Conservation (phyloP, 2,797 vertebrate species). For the Halcyon smyrnensis region DNA sequence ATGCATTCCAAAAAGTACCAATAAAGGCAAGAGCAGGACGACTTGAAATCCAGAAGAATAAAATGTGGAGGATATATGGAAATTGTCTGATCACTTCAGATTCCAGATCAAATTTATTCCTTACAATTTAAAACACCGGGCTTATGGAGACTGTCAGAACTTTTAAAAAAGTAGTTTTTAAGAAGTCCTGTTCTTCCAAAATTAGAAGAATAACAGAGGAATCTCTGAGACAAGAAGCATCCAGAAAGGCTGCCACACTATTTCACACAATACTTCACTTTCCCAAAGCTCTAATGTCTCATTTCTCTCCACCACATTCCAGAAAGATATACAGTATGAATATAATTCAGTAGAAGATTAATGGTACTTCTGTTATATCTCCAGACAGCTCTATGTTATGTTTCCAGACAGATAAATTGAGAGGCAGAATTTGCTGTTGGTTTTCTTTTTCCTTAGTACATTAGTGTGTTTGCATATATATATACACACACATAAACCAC, state of each 20-base stretch:
- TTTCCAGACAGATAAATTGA: background rate
- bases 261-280: background rate
- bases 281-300: background rate
- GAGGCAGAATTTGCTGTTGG: background rate
- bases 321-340: background rate
- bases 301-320: background rate
- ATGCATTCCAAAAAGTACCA: background rate
- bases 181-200: background rate
- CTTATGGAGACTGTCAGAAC: background rate
- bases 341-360: background rate
- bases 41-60: background rate
- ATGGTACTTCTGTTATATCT: background rate
- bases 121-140: background rate
- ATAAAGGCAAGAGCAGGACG: background rate
- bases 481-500: background rate
- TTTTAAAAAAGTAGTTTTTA: background rate
- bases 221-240: background rate
- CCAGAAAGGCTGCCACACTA: background rate
- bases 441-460: background rate
- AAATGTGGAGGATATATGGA: background rate
- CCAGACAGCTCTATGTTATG: background rate
- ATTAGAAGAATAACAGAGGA: background rate
- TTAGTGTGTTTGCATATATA: accelerated
- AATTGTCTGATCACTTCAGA: background rate
- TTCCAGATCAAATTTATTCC: background rate